Conservation (phyloP, 1,140 invertebrate genomes). For the Drosophila ogumai region DNA sequence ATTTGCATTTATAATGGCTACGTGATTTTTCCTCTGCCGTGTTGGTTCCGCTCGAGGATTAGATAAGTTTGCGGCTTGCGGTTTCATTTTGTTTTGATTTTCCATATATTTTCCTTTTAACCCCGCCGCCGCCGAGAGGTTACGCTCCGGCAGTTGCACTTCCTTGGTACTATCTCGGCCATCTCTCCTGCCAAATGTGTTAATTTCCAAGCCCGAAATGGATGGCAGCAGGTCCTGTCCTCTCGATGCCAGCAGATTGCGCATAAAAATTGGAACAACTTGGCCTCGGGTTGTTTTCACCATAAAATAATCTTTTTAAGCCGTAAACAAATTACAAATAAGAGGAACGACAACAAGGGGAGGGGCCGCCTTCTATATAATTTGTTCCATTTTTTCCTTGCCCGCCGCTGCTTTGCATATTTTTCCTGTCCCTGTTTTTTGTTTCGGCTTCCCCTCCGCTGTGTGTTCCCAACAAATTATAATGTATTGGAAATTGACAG, state of each 20-base stretch:
- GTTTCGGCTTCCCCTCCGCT: constrained; percentile 23
- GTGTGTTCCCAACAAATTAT: constrained; percentile 72
- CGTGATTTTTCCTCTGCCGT: constrained; percentile 56
- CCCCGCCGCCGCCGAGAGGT: not conserved
- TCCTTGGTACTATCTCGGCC: constrained; percentile 22
- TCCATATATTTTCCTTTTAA: constrained; percentile 16
- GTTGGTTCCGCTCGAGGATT: constrained; percentile 35
- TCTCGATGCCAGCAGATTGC: constrained; percentile 64
- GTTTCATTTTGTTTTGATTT: constrained; percentile 3
- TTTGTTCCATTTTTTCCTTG: constrained; percentile 53
- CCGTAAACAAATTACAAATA: constrained; percentile 82
- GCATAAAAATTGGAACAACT: constrained; percentile 72
- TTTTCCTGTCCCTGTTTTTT: constrained; percentile 46
- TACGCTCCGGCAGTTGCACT: constrained; percentile 11
- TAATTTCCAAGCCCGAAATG: constrained; percentile 46
- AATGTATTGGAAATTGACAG: constrained; percentile 85
- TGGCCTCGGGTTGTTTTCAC: constrained; percentile 75
- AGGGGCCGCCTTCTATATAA: constrained; percentile 50
- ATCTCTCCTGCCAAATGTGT: constrained; percentile 34
- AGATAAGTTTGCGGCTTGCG: constrained; percentile 28
- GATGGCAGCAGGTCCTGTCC: constrained; percentile 1
- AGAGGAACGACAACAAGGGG: constrained; percentile 29
- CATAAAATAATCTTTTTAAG: constrained; percentile 83
- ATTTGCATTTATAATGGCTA: constrained; percentile 81
- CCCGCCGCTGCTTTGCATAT: constrained; percentile 59